Evolutionary conservation across 2,888 invertebrate genomes (phyloP).

Genomic region (Spodoptera exigua): DNA sequence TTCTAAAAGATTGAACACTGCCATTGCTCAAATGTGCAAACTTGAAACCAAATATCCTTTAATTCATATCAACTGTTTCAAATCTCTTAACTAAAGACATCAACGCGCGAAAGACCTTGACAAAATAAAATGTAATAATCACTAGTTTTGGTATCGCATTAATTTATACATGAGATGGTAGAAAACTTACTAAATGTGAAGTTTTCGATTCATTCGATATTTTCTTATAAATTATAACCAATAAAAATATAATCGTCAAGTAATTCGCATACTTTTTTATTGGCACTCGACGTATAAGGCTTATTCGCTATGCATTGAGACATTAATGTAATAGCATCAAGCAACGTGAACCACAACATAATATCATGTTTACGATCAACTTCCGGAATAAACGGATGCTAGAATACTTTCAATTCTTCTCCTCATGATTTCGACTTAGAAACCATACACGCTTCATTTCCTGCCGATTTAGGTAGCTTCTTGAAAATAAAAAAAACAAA

Average conservation of each 20-base stretch:
- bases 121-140: too few species aligned
- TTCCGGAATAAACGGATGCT: constrained; percentile 48
- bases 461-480: constrained; percentile 14
- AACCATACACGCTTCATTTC: constrained; percentile 27
- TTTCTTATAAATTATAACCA: constrained; percentile 20
- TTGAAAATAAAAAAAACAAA: background rate
- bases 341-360: constrained; percentile 48
- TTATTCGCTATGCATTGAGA: constrained; percentile 46
- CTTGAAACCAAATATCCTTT: too few species aligned
- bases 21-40: too few species aligned
- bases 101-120: constrained; percentile 10
- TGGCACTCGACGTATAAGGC: constrained; percentile 25
- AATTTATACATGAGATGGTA: too few species aligned
- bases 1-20: background rate
- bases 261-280: constrained; percentile 26
- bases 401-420: constrained; percentile 53
- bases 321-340: constrained; percentile 47
- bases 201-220: background rate
- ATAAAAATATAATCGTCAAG: constrained; percentile 21
- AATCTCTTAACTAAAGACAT: constrained; percentile 34
- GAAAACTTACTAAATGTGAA: too few species aligned
- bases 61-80: background rate
- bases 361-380: constrained; percentile 52
- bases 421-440: constrained; percentile 22
- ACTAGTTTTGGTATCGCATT: too few species aligned